phyloP scores from a whole-genome alignment of 2,113 vertebrate species.

The Leucopsar rothschildi region DNA sequence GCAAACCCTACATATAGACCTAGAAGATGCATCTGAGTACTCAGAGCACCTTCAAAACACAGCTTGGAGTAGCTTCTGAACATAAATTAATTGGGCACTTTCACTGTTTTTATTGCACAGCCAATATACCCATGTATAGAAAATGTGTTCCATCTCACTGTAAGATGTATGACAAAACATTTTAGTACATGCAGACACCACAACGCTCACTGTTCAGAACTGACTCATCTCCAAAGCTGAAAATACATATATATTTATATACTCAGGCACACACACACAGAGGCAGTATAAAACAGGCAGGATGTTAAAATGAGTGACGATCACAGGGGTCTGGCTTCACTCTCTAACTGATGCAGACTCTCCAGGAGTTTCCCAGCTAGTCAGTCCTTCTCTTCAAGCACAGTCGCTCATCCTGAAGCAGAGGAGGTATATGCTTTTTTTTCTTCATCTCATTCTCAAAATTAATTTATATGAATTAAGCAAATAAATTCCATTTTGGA shows the following conservation, averaged over 20 bases:
- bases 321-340: background rate
- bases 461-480: background rate
- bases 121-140: background rate
- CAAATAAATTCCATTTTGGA: constrained; percentile 29
- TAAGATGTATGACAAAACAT: background rate
- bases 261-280: background rate
- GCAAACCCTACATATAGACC: background rate
- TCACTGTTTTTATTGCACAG: background rate
- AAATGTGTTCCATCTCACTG: background rate
- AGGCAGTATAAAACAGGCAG: background rate
- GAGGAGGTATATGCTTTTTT: background rate
- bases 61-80: background rate
- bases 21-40: background rate
- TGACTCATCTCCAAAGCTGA: background rate
- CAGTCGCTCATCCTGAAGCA: background rate
- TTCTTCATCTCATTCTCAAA: background rate
- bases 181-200: background rate
- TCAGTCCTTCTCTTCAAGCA: background rate
- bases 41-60: background rate
- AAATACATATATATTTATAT: background rate
- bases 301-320: background rate
- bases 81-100: background rate
- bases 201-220: background rate
- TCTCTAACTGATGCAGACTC: background rate
- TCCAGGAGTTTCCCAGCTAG: background rate